Base-by-base conservation (phyloP, 1,140 invertebrate genomes). In the Gerris buenoi region DNA sequence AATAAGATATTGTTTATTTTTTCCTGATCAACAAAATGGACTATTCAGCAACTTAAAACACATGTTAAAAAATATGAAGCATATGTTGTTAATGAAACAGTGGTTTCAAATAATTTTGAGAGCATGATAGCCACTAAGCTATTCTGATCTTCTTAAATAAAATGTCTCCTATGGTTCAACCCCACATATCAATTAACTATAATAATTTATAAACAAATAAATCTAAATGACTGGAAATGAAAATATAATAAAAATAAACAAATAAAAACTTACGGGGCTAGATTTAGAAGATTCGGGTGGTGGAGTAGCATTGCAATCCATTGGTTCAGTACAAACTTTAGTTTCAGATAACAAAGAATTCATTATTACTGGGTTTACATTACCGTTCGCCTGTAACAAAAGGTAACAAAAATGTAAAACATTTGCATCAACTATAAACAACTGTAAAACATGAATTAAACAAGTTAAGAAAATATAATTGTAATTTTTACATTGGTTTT, bases 281-380 rank as follows among this genome's bases (percentile, higher is more conserved):
- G 83, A 80, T 85, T 87, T 87, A 2, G 81, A 77, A 33, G 86
- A 81, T 75, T 88, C 86, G 1, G 72, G 75, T 1, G 75, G 76
- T 0, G 85, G 85, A 1, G 86, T 87, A 23, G 82, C 84, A 72
- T 88, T 88, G 73, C 86, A 88, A 65, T 90, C 88, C 88, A 90
- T 90, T 5, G 87, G 88, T 73, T 90, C 88, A 22, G 65, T 73
- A 27, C 91, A 81, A 2, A 93, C 89, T 81, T 92, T 91, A 1
- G 86, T 90, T 23, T 89, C 85, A 0, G 90, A 91, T 0, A 91
- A 86, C 25, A 93, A 76, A 1, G 90, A 93, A 74, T 93, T 93
- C 89, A 95, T 93, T 0, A 91, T 85, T 1, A 76, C 33, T 23
- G 70, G 67, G 13, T 68, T 61, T 23, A 65, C 70, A 28, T 29